A percentile compares a stretch with the other conserved stretches of the same genome.
Evolutionary conservation across 2,888 invertebrate species (phyloP).

Genomic region (Drosophila atripex): DNA sequence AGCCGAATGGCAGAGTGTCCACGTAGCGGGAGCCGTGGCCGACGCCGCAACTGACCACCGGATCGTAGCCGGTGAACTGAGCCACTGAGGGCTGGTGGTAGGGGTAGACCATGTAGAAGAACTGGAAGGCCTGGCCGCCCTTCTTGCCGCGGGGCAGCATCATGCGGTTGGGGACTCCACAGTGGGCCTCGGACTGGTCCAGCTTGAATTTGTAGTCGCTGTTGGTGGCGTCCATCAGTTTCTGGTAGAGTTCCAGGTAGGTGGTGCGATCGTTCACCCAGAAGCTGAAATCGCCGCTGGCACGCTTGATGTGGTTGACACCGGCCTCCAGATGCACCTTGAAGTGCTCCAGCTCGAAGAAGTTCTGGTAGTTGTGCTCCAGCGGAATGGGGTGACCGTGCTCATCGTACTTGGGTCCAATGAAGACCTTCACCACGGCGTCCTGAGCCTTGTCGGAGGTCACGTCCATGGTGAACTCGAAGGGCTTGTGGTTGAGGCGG

Average conservation of each 20-base stretch:
- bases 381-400: slow-evolving; percentile 85
- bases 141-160: slow-evolving; percentile 87
- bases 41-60: slow-evolving; percentile 85
- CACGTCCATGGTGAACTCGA: slow-evolving; percentile 86
- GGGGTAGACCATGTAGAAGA: slow-evolving; percentile 87
- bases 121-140: slow-evolving; percentile 87
- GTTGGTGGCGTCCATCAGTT: slow-evolving; percentile 84
- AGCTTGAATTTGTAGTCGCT: slow-evolving; percentile 84
- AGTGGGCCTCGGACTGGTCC: slow-evolving; percentile 85
- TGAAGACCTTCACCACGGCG: slow-evolving; percentile 87
- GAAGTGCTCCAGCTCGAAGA: slow-evolving; percentile 88
- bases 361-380: slow-evolving; percentile 86
- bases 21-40: slow-evolving; percentile 84
- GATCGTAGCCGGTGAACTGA: slow-evolving; percentile 85
- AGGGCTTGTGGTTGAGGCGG: slow-evolving; percentile 88
- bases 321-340: slow-evolving; percentile 86
- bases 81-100: slow-evolving; percentile 84
- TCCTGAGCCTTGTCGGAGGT: slow-evolving; percentile 86
- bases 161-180: slow-evolving; percentile 87
- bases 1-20: slow-evolving; percentile 86
- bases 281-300: slow-evolving; percentile 88
- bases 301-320: slow-evolving; percentile 85
- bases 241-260: slow-evolving; percentile 84
- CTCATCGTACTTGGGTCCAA: slow-evolving; percentile 89
- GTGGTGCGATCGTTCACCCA: slow-evolving; percentile 87